phyloP scores from a whole-genome alignment of 2,888 invertebrate species.

The Zygogramma bicolorata region DNA sequence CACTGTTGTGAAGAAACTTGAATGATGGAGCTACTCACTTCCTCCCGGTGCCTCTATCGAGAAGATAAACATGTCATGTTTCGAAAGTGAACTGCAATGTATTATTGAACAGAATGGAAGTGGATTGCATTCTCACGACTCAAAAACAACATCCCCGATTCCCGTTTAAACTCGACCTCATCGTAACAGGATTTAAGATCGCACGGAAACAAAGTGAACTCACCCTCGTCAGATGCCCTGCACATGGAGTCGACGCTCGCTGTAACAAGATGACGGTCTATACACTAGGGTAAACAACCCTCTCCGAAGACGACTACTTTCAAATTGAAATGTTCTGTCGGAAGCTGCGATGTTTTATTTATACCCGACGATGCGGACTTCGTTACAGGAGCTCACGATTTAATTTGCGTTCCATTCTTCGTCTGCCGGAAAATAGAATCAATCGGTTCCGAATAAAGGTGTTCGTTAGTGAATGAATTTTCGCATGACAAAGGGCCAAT shows the following conservation, averaged over 20 bases:
- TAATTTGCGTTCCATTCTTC: conserved; percentile 7
- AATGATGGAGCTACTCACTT: too few relatives aligned
- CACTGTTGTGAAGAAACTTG: too few relatives aligned
- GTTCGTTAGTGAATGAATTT: conserved; percentile 13
- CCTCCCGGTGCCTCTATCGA: too few relatives aligned
- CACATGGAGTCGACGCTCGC: conserved; percentile 36
- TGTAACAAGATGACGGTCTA: conserved; percentile 34
- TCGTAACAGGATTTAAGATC: background rate
- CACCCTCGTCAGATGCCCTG: conserved; percentile 17
- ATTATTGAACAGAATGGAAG: background rate
- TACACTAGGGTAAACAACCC: conserved; percentile 39
- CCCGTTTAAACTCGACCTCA: background rate
- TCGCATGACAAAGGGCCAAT: conserved; percentile 9
- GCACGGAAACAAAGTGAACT: conserved; percentile 13
- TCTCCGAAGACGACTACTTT: conserved; percentile 38
- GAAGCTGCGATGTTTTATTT: conserved; percentile 46
- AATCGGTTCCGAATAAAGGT: background rate
- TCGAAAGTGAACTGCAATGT: too few relatives aligned
- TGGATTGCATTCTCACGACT: too few relatives aligned
- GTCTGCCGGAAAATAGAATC: background rate
- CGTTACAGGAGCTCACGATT: conserved; percentile 1
- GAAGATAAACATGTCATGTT: too few relatives aligned
- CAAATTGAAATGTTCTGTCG: conserved; percentile 46
- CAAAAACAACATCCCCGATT: too few relatives aligned
- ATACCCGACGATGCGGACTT: conserved; percentile 33